Evolutionary conservation across 2,888 invertebrate genomes (phyloP).

Genomic region (Monoplex corrugatus): DNA sequence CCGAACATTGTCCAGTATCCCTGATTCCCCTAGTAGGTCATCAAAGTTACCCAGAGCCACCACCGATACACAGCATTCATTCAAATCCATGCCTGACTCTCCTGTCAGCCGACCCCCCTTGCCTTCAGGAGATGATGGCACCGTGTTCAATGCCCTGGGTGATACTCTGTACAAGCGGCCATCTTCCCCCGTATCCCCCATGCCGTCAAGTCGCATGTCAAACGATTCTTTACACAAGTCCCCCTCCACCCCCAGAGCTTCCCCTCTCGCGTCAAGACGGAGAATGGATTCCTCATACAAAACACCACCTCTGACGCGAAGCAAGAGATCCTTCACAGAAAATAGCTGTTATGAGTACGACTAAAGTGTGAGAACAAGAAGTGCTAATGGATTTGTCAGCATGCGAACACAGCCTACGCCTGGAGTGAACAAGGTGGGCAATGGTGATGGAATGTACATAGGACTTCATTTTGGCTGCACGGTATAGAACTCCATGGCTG

Average conservation of each 20-base stretch:
- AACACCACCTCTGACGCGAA: slow-evolving; percentile 60
- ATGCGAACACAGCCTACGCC: too few relatives aligned
- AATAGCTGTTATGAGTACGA: slow-evolving; percentile 59
- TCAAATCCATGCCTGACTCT: slow-evolving; percentile 52
- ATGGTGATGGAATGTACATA: too few relatives aligned
- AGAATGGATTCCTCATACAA: slow-evolving; percentile 58
- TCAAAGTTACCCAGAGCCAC: slow-evolving; percentile 39
- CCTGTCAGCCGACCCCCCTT: slow-evolving; percentile 37
- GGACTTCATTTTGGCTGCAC: too few relatives aligned
- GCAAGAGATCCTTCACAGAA: slow-evolving; percentile 55
- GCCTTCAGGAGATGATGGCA: slow-evolving; percentile 50
- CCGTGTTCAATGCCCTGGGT: slow-evolving; percentile 56
- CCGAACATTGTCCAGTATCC: slow-evolving; percentile 30
- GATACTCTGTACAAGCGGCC: slow-evolving; percentile 63
- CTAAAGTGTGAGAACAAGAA: too few relatives aligned
- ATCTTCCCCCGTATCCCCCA: slow-evolving; percentile 60
- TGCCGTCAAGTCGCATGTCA: slow-evolving; percentile 59
- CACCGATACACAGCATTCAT: slow-evolving; percentile 50
- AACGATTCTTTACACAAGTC: slow-evolving; percentile 61
- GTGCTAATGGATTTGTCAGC: too few relatives aligned
- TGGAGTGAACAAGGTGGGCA: too few relatives aligned
- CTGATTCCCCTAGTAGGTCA: slow-evolving; percentile 35
- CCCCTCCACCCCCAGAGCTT: slow-evolving; percentile 60
- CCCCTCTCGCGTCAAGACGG: slow-evolving; percentile 59
- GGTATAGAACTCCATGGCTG: too few relatives aligned